Percentiles rank a stretch among this genome's conserved stretches.
phyloP scores from a whole-genome alignment of 1,140 invertebrate genomes.

The Pogonognathellus flavescens region DNA sequence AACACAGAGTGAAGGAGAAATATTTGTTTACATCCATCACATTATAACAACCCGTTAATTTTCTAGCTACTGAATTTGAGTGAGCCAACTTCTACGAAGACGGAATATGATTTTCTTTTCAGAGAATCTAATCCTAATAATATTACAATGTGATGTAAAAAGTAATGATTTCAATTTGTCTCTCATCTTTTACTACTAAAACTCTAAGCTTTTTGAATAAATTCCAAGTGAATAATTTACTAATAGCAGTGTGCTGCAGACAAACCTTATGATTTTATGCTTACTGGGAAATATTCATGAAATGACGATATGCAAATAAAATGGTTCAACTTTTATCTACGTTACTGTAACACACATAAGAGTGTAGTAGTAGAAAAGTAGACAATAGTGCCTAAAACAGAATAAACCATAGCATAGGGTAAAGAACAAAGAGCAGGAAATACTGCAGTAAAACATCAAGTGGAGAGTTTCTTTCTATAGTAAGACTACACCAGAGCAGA shows the following conservation, averaged over 20 bases:
- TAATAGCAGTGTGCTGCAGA: too few species aligned
- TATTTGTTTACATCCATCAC: background rate
- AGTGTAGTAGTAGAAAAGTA: background rate
- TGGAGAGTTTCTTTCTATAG: constrained; percentile 18
- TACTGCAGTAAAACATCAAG: constrained; percentile 39
- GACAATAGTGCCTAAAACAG: background rate
- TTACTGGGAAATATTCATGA: background rate
- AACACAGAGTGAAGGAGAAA: background rate
- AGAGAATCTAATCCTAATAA: too few species aligned
- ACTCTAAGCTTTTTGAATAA: too few species aligned
- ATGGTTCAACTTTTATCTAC: constrained; percentile 2
- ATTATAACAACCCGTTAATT: background rate
- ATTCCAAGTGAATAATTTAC: too few species aligned
- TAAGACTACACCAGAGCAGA: constrained; percentile 1
- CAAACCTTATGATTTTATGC: background rate
- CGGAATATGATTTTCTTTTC: too few species aligned
- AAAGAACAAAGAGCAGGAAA: constrained; percentile 50
- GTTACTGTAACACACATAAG: background rate
- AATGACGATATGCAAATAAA: background rate
- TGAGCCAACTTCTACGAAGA: too few species aligned
- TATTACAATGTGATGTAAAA: too few species aligned
- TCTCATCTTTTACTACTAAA: too few species aligned
- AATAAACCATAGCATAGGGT: constrained; percentile 20
- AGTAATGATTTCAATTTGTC: too few species aligned
- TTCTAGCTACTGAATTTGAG: too few species aligned